Evolutionary conservation across 2,888 invertebrate species (phyloP).

Genomic region (Cremastinae sp.): DNA sequence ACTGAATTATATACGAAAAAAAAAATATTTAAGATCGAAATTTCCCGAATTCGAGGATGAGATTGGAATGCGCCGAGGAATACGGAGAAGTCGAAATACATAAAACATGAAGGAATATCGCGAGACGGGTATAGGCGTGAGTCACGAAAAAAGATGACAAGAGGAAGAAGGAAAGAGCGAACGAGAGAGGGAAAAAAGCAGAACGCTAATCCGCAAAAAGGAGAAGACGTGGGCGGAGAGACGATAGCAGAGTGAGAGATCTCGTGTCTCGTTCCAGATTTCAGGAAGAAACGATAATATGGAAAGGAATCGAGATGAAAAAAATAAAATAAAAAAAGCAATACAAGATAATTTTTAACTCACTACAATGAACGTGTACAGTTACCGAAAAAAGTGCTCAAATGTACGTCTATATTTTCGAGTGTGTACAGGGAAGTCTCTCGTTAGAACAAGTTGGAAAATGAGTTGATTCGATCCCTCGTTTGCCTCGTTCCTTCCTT

Average conservation of each 20-base stretch:
- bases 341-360: too few relatives aligned
- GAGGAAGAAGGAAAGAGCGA: background rate
- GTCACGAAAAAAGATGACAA: constrained; percentile 16
- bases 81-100: too few relatives aligned
- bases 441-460: constrained; percentile 47
- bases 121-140: constrained; percentile 4
- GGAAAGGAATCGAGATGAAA: constrained; percentile 16
- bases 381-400: background rate
- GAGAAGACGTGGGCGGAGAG: constrained; percentile 27
- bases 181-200: background rate
- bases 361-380: background rate
- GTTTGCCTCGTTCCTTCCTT: constrained; percentile 33
- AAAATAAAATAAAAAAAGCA: too few relatives aligned
- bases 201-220: constrained; percentile 16
- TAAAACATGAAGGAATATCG: constrained; percentile 37
- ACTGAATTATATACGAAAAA: too few relatives aligned
- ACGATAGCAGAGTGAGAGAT: constrained; percentile 26
- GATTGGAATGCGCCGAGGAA: too few relatives aligned
- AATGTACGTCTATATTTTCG: constrained; percentile 3
- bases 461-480: constrained; percentile 50
- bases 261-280: constrained; percentile 18
- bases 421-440: constrained; percentile 9
- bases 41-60: too few relatives aligned
- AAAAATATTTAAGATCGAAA: too few relatives aligned
- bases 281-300: constrained; percentile 9